Evolutionary conservation across 1,140 invertebrate species (phyloP).

Genomic region (Luehdorfia chinensis): DNA sequence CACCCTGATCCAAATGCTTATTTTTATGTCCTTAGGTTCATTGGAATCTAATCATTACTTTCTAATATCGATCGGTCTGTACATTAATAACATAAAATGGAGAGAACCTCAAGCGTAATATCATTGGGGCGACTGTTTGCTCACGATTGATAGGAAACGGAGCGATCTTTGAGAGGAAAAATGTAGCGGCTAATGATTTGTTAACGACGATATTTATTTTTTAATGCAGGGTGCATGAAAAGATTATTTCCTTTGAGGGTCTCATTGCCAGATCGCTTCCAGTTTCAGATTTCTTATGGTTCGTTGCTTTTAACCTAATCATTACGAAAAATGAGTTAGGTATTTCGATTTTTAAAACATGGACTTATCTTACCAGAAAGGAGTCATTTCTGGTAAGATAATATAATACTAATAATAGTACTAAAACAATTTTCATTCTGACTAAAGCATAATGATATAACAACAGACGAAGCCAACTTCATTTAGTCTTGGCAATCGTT

Average conservation of each 20-base stretch:
- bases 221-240: constrained; percentile 54
- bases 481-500: no score
- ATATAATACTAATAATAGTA: no score
- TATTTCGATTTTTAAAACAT: no score
- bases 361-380: no score
- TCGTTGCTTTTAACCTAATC: constrained; percentile 20
- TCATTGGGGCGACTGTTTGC: constrained; percentile 5
- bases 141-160: constrained; percentile 54
- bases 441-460: no score
- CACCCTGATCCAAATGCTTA: no score
- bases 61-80: constrained; percentile 1
- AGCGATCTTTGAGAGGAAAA: constrained; percentile 46
- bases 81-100: constrained; percentile 3
- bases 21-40: not conserved
- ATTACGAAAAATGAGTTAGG: no score
- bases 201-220: constrained; percentile 73
- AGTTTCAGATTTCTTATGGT: constrained; percentile 29
- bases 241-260: constrained; percentile 72
- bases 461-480: no score
- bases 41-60: not conserved
- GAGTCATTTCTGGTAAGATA: no score
- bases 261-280: constrained; percentile 34
- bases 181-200: constrained; percentile 70
- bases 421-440: no score
- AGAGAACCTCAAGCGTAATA: not conserved